Base-by-base conservation (phyloP, 2,888 invertebrate species). In the Criorhina ranunculi region DNA sequence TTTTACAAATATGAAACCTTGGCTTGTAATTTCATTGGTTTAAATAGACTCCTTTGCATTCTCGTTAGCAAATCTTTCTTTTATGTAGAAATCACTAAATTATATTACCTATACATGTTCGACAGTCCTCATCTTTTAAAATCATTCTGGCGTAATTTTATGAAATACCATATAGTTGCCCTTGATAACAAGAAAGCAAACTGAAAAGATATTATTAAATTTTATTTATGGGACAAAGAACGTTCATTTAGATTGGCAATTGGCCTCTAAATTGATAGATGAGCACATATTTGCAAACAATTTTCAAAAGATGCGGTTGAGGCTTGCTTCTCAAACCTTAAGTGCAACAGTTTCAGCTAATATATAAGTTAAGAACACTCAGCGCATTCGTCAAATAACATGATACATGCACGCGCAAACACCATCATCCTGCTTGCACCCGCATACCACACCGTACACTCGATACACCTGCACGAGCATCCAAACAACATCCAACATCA, bases 241-340 rank as follows among this genome's bases (percentile, higher is more conserved):
- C 7, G 40, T 59, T 40, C 29, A 69, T 69, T 57, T 29, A 46
- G 57, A 70, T 5, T 59, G n/a, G n/a, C n/a, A n/a, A n/a, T n/a
- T n/a, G 49, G 59, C 59, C 17, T 59, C 60, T 2, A 72, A 72
- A 42, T 19, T 72, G 9, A 53, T 40, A 19, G 60, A 72, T 12
- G 70, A 57, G 2, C 59, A 59, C 9, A 70, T 59, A 49, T 70
- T 59, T n/a, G 59, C 49, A 11, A 46, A 59, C 3, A 72, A 72
- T 60, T 72, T 72, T 12, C 51, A 72, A 12, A 60, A 59, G 31
- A 72, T 51, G 31, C 1, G 29, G 7, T 57, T 49, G 9, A 70
- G 70, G 15, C 49, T 37, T 44, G 33, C 31, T 46, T 4, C 31
- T 15, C 44, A 44, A 60, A 31, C 24, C 0, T 6, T 40, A 40